Base-by-base conservation (phyloP, 1,140 invertebrate genomes). In the Eueides isabella region DNA sequence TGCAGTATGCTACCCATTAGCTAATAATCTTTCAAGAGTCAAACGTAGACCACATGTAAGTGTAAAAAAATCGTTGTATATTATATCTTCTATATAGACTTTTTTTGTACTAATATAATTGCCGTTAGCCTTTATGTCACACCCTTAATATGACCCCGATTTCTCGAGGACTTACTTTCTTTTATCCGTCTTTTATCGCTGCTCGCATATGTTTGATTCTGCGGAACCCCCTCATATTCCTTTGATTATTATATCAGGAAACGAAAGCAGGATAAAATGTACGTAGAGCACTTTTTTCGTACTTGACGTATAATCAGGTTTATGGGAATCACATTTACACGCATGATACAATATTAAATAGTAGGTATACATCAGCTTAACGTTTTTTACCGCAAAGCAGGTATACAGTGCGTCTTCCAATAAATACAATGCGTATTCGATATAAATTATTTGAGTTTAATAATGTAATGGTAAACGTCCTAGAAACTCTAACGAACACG, bases 171-270 rank as follows among this genome's bases (percentile, higher is more conserved):
- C 80, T 87, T 79, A 71, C 83, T 86, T 83, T 86, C 85, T 84
- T 89, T 90, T 89, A 90, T 89, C 79, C 85, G 80, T 84, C 84
- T 85, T 89, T 90, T 89, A 90, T 88, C 86, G 90, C 84, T 82
- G 74, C 77, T 74, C 83, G 82, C 90, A 89, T 91, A 91, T 91
- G 87, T 91, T 90, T 91, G 88, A 91, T 88, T 87, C 82, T 79
- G 74, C 67, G 83, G 78, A 83, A 76, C 88, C 90, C 90, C 87
- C 87, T 91, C 89, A 85, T 89, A 88, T 92, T 88, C 84, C 80
- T 92, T 92, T 92, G 89, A 92, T 92, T 92, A 91, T 92, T 91
- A 83, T 87, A 86, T 92, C 89, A 91, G 75, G 80, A 80, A 88
- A 86, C 84, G 85, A 87, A 85, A 82, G 80, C 80, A 86, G 77